A percentile compares a stretch with the other conserved stretches of the same genome.
These are phyloP conservation scores for Pseudotriccus pelzelni DNA, from an alignment of 2,797 vertebrate species.

Conservation along the genomic window DNA sequence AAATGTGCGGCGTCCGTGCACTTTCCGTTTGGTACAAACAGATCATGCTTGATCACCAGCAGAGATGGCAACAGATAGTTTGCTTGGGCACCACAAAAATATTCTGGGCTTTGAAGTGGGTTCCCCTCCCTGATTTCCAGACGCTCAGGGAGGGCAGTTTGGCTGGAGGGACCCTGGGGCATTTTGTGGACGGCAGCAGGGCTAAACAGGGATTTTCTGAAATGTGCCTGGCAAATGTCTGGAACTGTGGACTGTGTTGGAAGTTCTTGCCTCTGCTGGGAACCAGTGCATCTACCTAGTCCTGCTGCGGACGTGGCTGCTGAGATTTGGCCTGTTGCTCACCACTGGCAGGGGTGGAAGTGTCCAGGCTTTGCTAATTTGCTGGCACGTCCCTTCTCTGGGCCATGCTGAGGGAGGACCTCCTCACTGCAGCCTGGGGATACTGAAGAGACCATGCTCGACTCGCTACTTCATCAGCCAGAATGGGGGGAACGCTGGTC, in stretches of 20 bases:
- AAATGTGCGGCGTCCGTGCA: not conserved
- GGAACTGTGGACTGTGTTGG: not conserved
- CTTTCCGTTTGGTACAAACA: constrained; percentile 43
- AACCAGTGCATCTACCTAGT: not conserved
- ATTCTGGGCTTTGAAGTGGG: not conserved
- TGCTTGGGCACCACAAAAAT: not conserved
- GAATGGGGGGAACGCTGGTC: not conserved
- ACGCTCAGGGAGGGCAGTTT: not conserved
- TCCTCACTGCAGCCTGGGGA: not conserved
- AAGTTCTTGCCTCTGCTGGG: not conserved
- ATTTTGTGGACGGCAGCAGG: not conserved
- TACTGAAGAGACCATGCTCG: not conserved
- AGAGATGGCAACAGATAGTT: not conserved
- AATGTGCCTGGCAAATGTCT: not conserved
- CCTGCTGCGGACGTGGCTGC: not conserved
- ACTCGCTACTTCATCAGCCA: not conserved
- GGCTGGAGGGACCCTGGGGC: not conserved
- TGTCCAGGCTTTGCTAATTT: not conserved
- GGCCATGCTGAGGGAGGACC: not conserved
- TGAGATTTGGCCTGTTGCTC: not conserved
- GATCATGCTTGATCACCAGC: not conserved
- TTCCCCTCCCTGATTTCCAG: not conserved
- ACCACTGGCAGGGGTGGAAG: rapidly evolving
- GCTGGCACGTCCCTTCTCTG: not conserved
- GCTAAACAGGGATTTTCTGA: not conserved